These are phyloP conservation scores for Zeugodacus cucurbitae DNA, from an alignment of 1,140 invertebrate genomes.

Conservation along the genomic window DNA sequence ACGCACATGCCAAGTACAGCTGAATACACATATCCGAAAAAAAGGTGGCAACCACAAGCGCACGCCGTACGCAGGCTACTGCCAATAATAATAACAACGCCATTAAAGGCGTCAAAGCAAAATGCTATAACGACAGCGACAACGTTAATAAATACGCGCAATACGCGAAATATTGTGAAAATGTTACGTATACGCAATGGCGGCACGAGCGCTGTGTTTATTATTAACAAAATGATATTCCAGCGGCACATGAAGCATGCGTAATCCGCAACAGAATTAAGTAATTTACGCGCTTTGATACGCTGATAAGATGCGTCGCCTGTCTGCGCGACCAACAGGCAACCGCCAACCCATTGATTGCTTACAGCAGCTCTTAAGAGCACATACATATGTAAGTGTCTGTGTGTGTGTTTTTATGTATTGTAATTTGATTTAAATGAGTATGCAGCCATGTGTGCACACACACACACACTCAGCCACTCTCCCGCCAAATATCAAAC, in stretches of 20 bases:
- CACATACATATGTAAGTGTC: neutral
- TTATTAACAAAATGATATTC: neutral
- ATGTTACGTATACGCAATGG: slow-evolving; percentile 14
- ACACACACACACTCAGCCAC: neutral
- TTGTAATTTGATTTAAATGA: neutral
- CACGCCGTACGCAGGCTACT: neutral
- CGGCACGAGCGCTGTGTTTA: neutral
- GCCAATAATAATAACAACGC: neutral
- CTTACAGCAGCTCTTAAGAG: neutral
- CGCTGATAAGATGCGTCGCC: neutral
- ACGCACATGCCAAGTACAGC: neutral
- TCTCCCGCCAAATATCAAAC: no score
- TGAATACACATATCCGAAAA: neutral
- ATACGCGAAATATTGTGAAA: neutral
- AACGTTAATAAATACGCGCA: neutral
- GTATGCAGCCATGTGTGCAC: neutral
- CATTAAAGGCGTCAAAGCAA: neutral
- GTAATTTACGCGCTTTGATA: neutral
- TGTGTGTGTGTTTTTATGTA: neutral
- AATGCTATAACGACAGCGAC: neutral
- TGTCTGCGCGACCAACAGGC: neutral
- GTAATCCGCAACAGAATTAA: neutral
- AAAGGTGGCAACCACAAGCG: neutral
- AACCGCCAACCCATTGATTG: neutral
- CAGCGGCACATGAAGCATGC: neutral